These are phyloP conservation scores for Myoxocephalus aenaeus DNA, from an alignment of 2,797 vertebrate species.

Conservation along the genomic window DNA sequence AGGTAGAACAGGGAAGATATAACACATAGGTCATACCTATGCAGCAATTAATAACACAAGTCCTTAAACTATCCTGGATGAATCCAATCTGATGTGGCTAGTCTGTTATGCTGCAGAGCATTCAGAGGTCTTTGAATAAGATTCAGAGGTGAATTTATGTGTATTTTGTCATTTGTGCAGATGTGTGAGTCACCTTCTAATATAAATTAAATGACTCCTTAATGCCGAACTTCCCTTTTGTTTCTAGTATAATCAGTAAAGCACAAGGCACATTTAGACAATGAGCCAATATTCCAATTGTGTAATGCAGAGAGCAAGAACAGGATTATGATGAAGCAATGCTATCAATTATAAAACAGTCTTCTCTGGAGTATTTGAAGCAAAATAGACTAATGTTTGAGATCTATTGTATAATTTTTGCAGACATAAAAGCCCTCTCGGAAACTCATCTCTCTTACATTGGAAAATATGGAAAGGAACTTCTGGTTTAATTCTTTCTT, in stretches of 20 bases:
- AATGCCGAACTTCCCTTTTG: constrained; percentile 18
- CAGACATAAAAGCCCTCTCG: not conserved
- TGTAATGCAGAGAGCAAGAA: constrained; percentile 14
- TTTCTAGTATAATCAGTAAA: constrained; percentile 26
- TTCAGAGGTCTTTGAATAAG: not conserved
- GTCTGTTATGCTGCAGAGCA: not conserved
- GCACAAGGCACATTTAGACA: constrained; percentile 24
- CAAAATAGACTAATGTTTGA: constrained; percentile 12
- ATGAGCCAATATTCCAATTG: constrained; percentile 10
- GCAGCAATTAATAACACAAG: constrained; percentile 16
- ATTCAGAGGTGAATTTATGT: not conserved
- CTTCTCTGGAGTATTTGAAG: constrained; percentile 15
- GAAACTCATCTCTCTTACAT: constrained; percentile 1
- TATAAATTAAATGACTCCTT: constrained; percentile 14
- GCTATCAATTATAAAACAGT: constrained; percentile 27
- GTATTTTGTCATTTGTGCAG: constrained; percentile 10
- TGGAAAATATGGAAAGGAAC: not conserved
- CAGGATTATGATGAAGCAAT: constrained; percentile 31
- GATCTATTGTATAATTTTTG: constrained; percentile 6
- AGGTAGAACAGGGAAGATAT: constrained; percentile 15
- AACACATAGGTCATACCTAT: constrained; percentile 7
- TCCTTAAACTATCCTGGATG: not conserved
- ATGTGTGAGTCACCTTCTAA: constrained; percentile 8
- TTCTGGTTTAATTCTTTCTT: not conserved
- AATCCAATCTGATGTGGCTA: not conserved